These are phyloP conservation scores for Diorhabda elongata DNA, from an alignment of 1,140 invertebrate species.

Conservation along the genomic window DNA sequence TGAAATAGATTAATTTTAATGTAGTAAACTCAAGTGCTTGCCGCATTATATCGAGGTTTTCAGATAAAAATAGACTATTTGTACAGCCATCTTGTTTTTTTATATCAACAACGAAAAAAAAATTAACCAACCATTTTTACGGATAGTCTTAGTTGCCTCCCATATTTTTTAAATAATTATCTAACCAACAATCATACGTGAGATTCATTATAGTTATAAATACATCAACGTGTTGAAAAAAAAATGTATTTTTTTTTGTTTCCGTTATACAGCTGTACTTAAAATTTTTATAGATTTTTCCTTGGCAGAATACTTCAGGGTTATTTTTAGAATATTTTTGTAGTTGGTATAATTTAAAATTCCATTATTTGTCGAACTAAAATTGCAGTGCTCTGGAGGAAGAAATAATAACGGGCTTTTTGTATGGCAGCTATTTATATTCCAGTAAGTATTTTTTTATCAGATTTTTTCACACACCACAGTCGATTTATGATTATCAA, in stretches of 20 bases:
- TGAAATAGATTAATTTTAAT: not conserved
- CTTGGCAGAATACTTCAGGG: constrained; percentile 9
- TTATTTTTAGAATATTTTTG: constrained; percentile 16
- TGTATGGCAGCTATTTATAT: not conserved
- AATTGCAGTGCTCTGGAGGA: constrained; percentile 8
- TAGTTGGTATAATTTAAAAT: constrained; percentile 9
- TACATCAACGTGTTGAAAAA: not conserved
- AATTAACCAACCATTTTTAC: constrained; percentile 20
- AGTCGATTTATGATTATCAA: too few species aligned
- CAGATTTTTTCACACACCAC: not conserved
- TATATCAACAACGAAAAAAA: constrained; percentile 22
- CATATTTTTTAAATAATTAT: constrained; percentile 21
- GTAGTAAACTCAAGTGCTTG: not conserved
- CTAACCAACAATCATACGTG: constrained; percentile 3
- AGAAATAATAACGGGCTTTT: not conserved
- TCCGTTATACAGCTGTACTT: not conserved
- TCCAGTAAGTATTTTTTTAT: not conserved
- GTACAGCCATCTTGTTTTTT: constrained; percentile 40
- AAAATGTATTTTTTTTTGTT: not conserved
- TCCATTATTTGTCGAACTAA: constrained; percentile 12
- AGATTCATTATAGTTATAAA: not conserved
- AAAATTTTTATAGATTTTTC: constrained; percentile 9
- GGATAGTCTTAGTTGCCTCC: constrained; percentile 14
- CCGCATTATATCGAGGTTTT: constrained; percentile 13
- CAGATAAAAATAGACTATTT: constrained; percentile 46